Base-by-base conservation (phyloP, 1,140 invertebrate genomes). In the Macrobrachium nipponense region DNA sequence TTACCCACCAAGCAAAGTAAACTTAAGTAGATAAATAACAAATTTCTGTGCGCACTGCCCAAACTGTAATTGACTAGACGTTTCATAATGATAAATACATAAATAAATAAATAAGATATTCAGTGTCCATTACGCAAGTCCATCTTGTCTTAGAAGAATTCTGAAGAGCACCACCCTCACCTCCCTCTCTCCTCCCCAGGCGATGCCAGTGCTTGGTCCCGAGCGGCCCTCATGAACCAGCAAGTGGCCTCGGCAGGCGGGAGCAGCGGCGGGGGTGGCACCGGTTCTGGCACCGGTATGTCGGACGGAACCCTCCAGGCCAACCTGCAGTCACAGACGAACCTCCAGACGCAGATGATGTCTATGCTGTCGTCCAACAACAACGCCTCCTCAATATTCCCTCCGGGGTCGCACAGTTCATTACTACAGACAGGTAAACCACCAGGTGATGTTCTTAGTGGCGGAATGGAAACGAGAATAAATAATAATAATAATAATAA, bases 311-410 rank as follows among this genome's bases (percentile, higher is more conserved):
- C 27, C 58, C 59, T 44, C 23, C 59, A 61, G n/a, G 81, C 72
- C 7, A 79, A 60, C 62, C 43, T 36, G 60, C 59, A 51, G 18
- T 44, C 83, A 5, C 83, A 85, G 76, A 61, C 83, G 62, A 85
- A 85, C 76, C 64, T 85, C 12, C 83, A 85, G 76, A 85, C 11
- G 43, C 83, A 85, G 76, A 85, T 86, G 83, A 86, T 86, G 83
- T 80, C 76, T 27, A 80, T 86, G 83, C 68, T 86, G 59, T 84
- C 82, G 20, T 70, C 76, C 23, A 83, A 83, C 64, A 85, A 78
- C 76, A 77, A 66, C 82, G 60, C 73, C 43, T 60, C 83, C 44
- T 59, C 83, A 27, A 85, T 86, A 51, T 86, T 86, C 77, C 36
- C 76, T 59, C 44, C 83, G 75, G 77, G 62, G 5, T 36, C 66